These are phyloP conservation scores for Nibea coibor DNA, from an alignment of 2,113 vertebrate genomes.

Conservation along the genomic window DNA sequence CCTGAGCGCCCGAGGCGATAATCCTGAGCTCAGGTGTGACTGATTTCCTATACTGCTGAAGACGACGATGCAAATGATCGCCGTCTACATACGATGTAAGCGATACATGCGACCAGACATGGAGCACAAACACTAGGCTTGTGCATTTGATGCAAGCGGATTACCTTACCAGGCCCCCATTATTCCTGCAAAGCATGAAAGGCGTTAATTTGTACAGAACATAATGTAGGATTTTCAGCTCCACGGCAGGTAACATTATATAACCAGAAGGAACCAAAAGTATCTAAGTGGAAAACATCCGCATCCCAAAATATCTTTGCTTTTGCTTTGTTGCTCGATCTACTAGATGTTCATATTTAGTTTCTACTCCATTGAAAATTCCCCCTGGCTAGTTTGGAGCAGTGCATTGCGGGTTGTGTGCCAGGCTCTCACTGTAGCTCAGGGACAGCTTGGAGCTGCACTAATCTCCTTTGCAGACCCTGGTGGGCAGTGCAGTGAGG, in stretches of 20 bases:
- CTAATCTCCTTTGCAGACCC: slow-evolving; percentile 65
- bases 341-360: slow-evolving; percentile 60
- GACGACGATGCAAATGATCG: background rate
- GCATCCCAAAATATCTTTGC: slow-evolving; percentile 35
- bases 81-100: slow-evolving; percentile 8
- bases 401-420: slow-evolving; percentile 26
- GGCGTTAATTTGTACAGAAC: slow-evolving; percentile 15
- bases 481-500: slow-evolving; percentile 64
- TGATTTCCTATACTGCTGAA: background rate
- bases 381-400: slow-evolving; percentile 40
- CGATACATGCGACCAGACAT: slow-evolving; percentile 26
- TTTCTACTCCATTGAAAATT: slow-evolving; percentile 44
- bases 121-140: background rate
- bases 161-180: slow-evolving; percentile 33
- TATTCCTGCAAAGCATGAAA: slow-evolving; percentile 15
- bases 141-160: slow-evolving; percentile 26
- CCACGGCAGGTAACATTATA: slow-evolving; percentile 9
- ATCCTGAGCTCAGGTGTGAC: slow-evolving; percentile 1
- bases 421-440: slow-evolving; percentile 45
- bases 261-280: slow-evolving; percentile 8
- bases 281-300: slow-evolving; percentile 47
- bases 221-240: slow-evolving; percentile 16
- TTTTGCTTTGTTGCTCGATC: slow-evolving; percentile 45
- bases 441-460: slow-evolving; percentile 63
- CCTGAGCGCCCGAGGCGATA: background rate